phyloP scores from a whole-genome alignment of 2,797 vertebrate species.

The Smutsia gigantea region DNA sequence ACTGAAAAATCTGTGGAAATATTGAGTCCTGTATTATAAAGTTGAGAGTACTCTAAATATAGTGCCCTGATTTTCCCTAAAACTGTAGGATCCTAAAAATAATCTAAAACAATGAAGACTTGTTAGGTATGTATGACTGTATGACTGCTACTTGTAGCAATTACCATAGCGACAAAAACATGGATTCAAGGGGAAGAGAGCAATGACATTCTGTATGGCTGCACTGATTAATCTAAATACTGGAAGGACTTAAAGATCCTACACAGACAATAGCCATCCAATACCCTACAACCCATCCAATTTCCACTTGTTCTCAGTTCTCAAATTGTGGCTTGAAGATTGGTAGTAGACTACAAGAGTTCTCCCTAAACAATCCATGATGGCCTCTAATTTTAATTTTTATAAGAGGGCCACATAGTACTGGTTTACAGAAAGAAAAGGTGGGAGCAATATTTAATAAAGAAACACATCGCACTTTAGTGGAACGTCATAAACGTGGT shows the following conservation, averaged over 20 bases:
- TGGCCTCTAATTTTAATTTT: background rate
- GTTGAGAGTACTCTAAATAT: background rate
- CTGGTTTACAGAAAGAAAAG: background rate
- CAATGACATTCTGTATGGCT: background rate
- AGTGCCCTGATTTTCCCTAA: background rate
- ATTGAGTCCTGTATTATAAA: background rate
- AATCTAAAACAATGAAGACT: background rate
- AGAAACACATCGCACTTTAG: background rate
- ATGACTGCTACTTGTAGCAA: background rate
- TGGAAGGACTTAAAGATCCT: background rate
- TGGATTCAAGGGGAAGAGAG: background rate
- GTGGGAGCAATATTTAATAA: background rate
- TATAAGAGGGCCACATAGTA: background rate
- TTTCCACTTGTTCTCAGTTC: background rate
- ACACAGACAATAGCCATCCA: background rate
- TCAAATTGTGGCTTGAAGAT: background rate
- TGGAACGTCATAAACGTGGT: background rate
- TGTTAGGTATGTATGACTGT: background rate
- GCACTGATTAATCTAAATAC: background rate
- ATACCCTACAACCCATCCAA: background rate
- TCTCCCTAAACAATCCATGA: background rate
- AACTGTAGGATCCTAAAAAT: slow-evolving; percentile 10
- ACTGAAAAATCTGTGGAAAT: background rate
- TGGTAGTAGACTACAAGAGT: background rate
- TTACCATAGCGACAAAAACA: background rate